A percentile compares a stretch with the other conserved stretches of the same genome.
Evolutionary conservation across 2,113 vertebrate genomes (phyloP).

Genomic region (Dermatemys mawii): DNA sequence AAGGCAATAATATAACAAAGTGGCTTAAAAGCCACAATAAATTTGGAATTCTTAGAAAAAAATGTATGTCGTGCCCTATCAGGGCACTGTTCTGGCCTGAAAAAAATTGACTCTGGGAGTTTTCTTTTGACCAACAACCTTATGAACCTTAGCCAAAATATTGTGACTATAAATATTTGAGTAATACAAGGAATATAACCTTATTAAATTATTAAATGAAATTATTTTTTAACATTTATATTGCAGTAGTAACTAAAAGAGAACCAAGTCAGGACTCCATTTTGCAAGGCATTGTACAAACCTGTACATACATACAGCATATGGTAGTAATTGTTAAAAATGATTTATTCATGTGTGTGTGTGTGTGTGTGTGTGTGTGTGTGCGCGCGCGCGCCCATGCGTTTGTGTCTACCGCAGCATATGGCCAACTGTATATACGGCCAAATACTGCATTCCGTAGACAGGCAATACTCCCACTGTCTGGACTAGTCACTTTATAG

Average conservation of each 20-base stretch:
- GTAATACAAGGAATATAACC: background rate
- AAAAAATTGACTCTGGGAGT: background rate
- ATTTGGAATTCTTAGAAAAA: too few species aligned
- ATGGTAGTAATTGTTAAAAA: background rate
- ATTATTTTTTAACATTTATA: constrained; percentile 19
- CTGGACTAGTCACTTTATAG: background rate
- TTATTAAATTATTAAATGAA: too few species aligned
- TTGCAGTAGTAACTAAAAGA: background rate
- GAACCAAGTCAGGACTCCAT: background rate
- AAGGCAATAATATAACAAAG: background rate
- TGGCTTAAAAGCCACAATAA: background rate
- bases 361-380: too few species aligned
- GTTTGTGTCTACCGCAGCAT: background rate
- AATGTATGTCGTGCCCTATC: background rate
- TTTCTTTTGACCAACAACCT: background rate
- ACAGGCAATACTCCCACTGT: background rate
- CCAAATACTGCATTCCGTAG: background rate
- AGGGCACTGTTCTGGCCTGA: background rate
- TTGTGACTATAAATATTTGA: background rate
- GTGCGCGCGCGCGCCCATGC: too few species aligned
- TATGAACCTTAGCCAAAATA: background rate
- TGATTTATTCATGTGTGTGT: background rate
- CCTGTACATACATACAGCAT: background rate
- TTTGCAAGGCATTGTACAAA: background rate
- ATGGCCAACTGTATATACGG: background rate